phyloP scores from a whole-genome alignment of 2,888 invertebrate genomes.

The Lasioglossum oenotherae region DNA sequence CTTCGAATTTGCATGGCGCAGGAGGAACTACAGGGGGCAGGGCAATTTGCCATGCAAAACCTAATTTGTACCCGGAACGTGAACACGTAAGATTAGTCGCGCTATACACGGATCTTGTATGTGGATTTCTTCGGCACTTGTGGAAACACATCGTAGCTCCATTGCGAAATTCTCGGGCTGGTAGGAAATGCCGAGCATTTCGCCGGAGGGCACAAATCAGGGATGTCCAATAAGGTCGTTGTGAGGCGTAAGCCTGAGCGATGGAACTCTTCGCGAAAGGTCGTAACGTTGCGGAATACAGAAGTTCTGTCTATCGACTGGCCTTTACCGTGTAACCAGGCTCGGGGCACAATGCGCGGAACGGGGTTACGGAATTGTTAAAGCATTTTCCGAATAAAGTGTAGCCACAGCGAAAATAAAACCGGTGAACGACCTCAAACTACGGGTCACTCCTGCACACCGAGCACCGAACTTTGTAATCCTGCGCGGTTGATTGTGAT shows the following conservation, averaged over 20 bases:
- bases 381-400: not conserved
- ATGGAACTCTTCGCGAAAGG: conserved; percentile 71
- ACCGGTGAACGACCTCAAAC: not conserved
- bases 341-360: conserved; percentile 5
- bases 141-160: conserved; percentile 39
- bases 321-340: conserved; percentile 42
- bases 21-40: conserved; percentile 22
- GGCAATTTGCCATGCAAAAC: conserved; percentile 51
- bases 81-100: conserved; percentile 55
- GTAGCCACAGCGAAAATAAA: not conserved
- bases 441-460: not conserved
- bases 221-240: conserved; percentile 80
- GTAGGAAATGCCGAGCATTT: conserved; percentile 76
- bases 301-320: conserved; percentile 53
- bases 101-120: conserved; percentile 34
- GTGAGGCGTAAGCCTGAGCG: conserved; percentile 77
- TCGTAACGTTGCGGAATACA: conserved; percentile 52
- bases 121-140: conserved; percentile 52
- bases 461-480: not conserved
- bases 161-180: conserved; percentile 64
- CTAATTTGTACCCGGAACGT: conserved; percentile 45
- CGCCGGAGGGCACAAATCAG: conserved; percentile 79
- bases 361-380: conserved; percentile 9
- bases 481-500: not conserved
- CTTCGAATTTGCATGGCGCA: conserved; percentile 49